Evolutionary conservation across 1,140 invertebrate species (phyloP).

Genomic region (Drosophila chauvacae): DNA sequence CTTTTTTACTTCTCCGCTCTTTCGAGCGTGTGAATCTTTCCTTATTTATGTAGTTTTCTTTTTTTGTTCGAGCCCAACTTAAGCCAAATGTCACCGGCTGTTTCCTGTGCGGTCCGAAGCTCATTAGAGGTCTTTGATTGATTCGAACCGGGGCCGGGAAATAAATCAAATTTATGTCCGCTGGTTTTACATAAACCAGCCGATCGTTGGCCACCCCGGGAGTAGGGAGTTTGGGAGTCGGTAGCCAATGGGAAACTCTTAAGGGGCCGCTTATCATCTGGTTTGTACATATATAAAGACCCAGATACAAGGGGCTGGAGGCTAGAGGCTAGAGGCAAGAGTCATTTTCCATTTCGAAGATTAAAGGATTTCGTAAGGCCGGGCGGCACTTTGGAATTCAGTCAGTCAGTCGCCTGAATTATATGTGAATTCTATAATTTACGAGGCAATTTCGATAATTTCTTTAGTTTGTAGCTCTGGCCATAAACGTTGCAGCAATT

Average conservation of each 20-base stretch:
- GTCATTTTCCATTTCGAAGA: conserved; percentile 36
- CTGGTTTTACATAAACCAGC: conserved; percentile 35
- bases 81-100: conserved; percentile 66
- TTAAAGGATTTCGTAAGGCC: conserved; percentile 52
- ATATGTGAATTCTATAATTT: conserved; percentile 68
- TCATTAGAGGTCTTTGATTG: conserved; percentile 65
- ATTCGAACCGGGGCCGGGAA: conserved; percentile 53
- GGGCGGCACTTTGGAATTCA: conserved; percentile 38
- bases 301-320: neutral
- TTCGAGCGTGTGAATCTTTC: conserved; percentile 65
- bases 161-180: conserved; percentile 80
- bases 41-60: conserved; percentile 3
- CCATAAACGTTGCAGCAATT: conserved; percentile 74
- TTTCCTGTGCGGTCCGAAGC: conserved; percentile 62
- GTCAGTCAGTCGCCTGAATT: conserved; percentile 29
- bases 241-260: conserved; percentile 31
- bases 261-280: conserved; percentile 14
- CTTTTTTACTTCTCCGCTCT: conserved; percentile 12
- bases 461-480: conserved; percentile 51
- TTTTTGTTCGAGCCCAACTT: conserved; percentile 13
- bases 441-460: conserved; percentile 77
- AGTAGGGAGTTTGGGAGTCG: neutral
- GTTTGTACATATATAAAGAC: neutral
- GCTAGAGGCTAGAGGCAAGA: neutral
- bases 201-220: conserved; percentile 29